phyloP scores from a whole-genome alignment of 2,797 vertebrate genomes.

The Nyctalus aviator region DNA sequence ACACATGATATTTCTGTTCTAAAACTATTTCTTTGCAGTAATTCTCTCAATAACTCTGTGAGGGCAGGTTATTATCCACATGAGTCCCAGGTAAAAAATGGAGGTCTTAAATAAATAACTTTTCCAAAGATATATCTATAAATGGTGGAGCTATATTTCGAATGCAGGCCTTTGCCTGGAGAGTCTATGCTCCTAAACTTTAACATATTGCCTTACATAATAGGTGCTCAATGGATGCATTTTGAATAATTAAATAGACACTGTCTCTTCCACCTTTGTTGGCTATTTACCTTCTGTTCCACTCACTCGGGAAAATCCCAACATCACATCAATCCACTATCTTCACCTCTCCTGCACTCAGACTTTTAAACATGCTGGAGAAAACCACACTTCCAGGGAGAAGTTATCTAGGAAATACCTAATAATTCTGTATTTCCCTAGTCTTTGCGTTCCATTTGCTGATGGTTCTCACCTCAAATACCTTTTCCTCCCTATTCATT shows the following conservation, averaged over 20 bases:
- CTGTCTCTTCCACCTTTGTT: background rate
- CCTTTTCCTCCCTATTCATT: background rate
- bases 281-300: background rate
- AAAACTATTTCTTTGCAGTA: conserved; percentile 9
- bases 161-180: background rate
- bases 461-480: background rate
- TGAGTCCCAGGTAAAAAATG: background rate
- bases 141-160: background rate
- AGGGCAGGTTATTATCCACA: background rate
- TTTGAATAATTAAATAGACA: background rate
- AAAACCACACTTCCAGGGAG: background rate
- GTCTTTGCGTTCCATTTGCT: background rate
- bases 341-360: background rate
- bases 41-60: background rate
- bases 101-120: background rate
- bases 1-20: background rate
- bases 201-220: background rate
- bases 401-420: background rate
- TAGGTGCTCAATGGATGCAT: background rate
- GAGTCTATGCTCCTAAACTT: background rate
- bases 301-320: background rate
- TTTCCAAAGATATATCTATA: background rate
- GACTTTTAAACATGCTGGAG: background rate
- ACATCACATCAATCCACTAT: background rate
- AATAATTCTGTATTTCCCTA: background rate